Conservation (phyloP, 2,113 vertebrate genomes). For the Lampris megalopsis region DNA sequence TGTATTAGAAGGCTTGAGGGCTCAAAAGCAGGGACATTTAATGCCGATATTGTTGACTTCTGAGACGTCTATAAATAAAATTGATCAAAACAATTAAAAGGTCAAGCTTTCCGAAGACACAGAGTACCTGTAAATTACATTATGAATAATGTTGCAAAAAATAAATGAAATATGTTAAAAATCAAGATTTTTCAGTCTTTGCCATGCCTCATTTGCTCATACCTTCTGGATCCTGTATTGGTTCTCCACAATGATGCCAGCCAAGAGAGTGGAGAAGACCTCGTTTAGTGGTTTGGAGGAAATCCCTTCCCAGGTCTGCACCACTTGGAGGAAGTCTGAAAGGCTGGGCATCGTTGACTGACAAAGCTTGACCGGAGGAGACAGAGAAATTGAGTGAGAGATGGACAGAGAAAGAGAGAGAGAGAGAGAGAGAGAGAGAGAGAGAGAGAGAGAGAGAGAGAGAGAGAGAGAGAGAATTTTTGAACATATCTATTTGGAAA, state of each 20-base stretch:
- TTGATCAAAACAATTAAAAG: too few species aligned
- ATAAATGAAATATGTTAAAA: too few species aligned
- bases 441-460: not conserved
- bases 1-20: not conserved
- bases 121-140: not conserved
- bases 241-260: constrained; percentile 88
- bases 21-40: not conserved
- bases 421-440: not conserved
- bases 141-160: too few species aligned
- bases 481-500: too few species aligned
- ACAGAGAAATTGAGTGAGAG: not conserved
- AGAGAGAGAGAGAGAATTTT: not conserved
- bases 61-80: too few species aligned
- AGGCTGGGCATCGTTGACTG: constrained; percentile 80
- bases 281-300: constrained; percentile 77
- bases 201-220: constrained; percentile 10
- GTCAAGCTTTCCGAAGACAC: not conserved
- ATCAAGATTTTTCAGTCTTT: not conserved
- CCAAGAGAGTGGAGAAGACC: constrained; percentile 88
- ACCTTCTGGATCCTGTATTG: constrained; percentile 87
- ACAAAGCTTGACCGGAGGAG: constrained; percentile 82
- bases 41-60: too few species aligned
- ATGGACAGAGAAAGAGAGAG: not conserved
- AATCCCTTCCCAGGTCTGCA: constrained; percentile 77
- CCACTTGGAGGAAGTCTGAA: constrained; percentile 82